These are phyloP conservation scores for Neomicropteryx cornuta DNA, from an alignment of 1,140 invertebrate species.

Conservation along the genomic window DNA sequence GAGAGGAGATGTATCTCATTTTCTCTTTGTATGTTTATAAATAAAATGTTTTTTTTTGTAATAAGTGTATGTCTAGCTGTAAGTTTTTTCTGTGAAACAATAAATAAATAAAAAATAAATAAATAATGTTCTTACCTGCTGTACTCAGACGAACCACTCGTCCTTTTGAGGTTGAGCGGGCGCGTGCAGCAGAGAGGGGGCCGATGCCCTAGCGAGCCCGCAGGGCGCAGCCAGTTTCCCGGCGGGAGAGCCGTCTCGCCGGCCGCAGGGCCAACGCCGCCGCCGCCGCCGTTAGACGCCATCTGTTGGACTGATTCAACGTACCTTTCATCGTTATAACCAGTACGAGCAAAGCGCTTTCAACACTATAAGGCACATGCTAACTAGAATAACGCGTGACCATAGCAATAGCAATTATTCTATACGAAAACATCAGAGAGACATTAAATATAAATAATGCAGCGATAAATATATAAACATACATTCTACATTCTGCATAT, in stretches of 20 bases:
- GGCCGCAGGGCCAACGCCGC: constrained; percentile 36
- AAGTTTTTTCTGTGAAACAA: too few species aligned
- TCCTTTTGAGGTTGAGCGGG: constrained; percentile 46
- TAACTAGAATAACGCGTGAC: background rate
- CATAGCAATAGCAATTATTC: background rate
- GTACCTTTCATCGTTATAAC: constrained; percentile 9
- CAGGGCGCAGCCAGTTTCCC: constrained; percentile 92
- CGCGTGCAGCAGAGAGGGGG: constrained; percentile 34
- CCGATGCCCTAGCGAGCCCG: constrained; percentile 66
- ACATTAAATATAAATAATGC: too few species aligned
- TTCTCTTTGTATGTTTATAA: too few species aligned
- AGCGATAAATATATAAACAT: too few species aligned
- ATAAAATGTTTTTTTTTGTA: too few species aligned
- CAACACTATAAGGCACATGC: too few species aligned
- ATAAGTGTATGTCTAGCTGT: too few species aligned
- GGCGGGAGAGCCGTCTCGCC: constrained; percentile 45
- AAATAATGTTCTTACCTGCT: too few species aligned
- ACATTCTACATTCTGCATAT: too few species aligned
- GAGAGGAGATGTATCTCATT: too few species aligned
- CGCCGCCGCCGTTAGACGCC: constrained; percentile 68
- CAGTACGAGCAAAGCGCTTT: background rate
- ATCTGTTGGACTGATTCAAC: constrained; percentile 63
- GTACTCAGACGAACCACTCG: constrained; percentile 59
- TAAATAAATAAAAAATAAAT: too few species aligned
- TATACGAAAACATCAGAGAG: background rate